Conservation (phyloP, 2,888 invertebrate species). For the Nemoura dubitans region DNA sequence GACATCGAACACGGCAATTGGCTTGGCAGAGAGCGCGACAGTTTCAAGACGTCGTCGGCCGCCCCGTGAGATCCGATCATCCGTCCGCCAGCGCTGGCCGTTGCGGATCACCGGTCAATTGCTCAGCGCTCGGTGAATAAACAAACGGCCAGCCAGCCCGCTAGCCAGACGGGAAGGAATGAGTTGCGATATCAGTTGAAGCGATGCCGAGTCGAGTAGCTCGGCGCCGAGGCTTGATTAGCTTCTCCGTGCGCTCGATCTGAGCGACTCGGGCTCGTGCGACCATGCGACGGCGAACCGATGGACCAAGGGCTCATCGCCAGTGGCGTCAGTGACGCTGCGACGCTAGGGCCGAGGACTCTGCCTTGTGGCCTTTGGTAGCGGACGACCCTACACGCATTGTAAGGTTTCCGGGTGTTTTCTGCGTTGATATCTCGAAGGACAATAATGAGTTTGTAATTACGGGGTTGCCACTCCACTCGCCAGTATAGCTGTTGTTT, state of each 20-base stretch:
- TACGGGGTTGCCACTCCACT: too few relatives aligned
- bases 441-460: too few relatives aligned
- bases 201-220: background rate
- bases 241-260: background rate
- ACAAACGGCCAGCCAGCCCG: too few relatives aligned
- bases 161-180: constrained; percentile 2
- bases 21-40: background rate
- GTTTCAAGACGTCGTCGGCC: too few relatives aligned
- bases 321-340: background rate
- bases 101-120: background rate
- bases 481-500: too few relatives aligned
- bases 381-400: too few relatives aligned
- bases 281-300: background rate
- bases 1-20: too few relatives aligned
- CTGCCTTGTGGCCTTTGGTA: too few relatives aligned
- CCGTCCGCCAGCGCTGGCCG: background rate
- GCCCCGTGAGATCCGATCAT: background rate
- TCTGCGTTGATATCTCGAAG: too few relatives aligned
- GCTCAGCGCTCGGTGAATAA: background rate
- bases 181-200: background rate
- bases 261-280: background rate
- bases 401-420: too few relatives aligned
- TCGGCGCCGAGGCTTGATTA: background rate
- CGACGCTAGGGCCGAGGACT: too few relatives aligned
- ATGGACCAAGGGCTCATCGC: background rate